Conservation (phyloP, 2,888 invertebrate species). For the Lepidochrysops patricia region DNA sequence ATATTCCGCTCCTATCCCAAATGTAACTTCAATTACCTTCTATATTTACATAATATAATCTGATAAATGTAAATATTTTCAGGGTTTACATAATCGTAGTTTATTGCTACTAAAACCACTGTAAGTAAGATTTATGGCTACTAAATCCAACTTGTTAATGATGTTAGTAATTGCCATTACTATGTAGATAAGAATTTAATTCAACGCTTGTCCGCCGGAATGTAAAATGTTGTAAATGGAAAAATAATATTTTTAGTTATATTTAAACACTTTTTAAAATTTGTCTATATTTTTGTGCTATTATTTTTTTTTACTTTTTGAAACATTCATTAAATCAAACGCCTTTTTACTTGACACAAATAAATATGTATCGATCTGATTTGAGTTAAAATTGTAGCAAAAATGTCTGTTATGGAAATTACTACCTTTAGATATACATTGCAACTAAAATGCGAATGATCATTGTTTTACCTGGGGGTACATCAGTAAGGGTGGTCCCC, state of each 20-base stretch:
- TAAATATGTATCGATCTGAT: no score
- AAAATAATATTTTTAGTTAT: background rate
- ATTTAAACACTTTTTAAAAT: no score
- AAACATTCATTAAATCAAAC: no score
- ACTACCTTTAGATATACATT: background rate
- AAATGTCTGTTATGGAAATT: background rate
- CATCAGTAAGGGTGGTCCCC: conserved; percentile 10
- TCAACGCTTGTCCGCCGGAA: background rate
- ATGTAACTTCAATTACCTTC: background rate
- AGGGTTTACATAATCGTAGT: conserved; percentile 5
- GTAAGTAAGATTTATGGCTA: background rate
- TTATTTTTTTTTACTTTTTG: no score
- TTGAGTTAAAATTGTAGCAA: no score
- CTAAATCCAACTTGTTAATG: background rate
- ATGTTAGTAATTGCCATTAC: background rate
- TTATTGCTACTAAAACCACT: background rate
- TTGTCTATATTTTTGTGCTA: no score
- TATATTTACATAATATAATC: background rate
- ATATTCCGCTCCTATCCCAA: background rate
- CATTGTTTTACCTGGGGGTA: conserved; percentile 20
- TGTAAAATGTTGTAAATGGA: background rate
- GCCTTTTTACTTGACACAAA: no score
- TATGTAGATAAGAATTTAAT: background rate
- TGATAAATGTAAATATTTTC: background rate
- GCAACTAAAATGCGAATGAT: conserved; percentile 16